Base-by-base conservation (phyloP, 2,888 invertebrate genomes). In the Timema cristinae region DNA sequence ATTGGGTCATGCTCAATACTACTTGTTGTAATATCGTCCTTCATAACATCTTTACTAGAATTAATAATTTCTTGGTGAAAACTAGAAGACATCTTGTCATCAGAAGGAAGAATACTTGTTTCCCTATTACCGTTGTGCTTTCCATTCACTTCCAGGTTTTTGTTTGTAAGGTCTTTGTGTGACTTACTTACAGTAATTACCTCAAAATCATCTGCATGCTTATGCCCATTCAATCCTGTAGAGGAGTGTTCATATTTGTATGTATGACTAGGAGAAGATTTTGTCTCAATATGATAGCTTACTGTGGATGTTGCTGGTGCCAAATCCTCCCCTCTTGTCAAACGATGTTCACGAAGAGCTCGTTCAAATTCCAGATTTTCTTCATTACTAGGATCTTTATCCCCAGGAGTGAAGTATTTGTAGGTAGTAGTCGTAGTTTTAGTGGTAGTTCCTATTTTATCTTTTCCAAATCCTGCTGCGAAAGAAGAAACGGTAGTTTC, bases 291-390 rank as follows among this genome's bases (percentile, higher is more conserved):
- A 59, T 49, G 47, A n/a, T 69, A 56, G 7, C 69, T 68, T 32
- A 63, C 63, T 8, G 32, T 73, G 79, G 79, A 76, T 81, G 81
- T 8, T 81, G 78, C 86, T 75, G 85, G 86, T 81, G 88, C 88
- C 0, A 89, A 86, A 76, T 88, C 86, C 71, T 87, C 85, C 2
- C 89, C 89, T 73, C 89, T 86, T 0, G 88, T 86, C 79, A 88
- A 87, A 75, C 88, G 87, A 77, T 88, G 88, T 78, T 90, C 90
- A 79, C 88, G 87, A 72, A 91, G 85, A 0, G 90, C 90, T 76
- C 89, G 90, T 77, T 90, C 88, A 75, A 91, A 90, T 77, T 91
- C 90, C 73, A 89, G 84, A 77, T 91, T 91, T 52, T 75, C 75
- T 50, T 70, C 73, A 15, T 69, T n/a, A n/a, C n/a, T n/a, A n/a